phyloP scores from a whole-genome alignment of 2,113 vertebrate species.

The Mormoops blainvillei region DNA sequence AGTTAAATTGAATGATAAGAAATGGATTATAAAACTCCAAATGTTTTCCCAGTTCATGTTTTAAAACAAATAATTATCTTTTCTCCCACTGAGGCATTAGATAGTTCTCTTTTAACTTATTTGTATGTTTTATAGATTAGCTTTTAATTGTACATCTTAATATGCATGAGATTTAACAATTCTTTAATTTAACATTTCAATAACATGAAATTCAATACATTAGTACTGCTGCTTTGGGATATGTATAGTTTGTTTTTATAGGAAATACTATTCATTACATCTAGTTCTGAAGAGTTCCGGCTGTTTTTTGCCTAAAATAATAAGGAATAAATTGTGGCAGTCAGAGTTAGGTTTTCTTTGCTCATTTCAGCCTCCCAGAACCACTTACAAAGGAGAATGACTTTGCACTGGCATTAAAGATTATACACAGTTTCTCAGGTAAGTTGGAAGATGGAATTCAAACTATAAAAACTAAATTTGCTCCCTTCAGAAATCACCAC shows the following conservation, averaged over 20 bases:
- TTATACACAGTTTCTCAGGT: background rate
- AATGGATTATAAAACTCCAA: slow-evolving; percentile 62
- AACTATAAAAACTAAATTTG: background rate
- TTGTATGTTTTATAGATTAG: background rate
- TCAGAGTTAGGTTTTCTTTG: background rate
- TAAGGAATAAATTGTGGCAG: background rate
- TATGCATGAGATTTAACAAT: background rate
- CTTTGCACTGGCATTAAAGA: background rate
- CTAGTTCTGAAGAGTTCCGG: background rate
- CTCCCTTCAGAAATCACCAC: background rate
- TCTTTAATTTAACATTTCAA: background rate
- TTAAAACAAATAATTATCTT: slow-evolving; percentile 59
- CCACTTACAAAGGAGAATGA: background rate
- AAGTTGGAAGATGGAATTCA: background rate
- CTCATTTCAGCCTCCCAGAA: background rate
- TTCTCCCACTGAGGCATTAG: background rate
- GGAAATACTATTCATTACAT: background rate
- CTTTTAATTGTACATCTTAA: background rate
- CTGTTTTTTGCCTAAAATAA: background rate
- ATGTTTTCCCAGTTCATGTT: slow-evolving; percentile 35
- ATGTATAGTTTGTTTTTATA: background rate
- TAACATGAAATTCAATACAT: background rate
- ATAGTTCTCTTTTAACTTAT: slow-evolving; percentile 21
- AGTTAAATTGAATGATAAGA: slow-evolving; percentile 62
- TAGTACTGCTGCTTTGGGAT: background rate